Evolutionary conservation across 2,797 vertebrate species (phyloP).

Genomic region (Lepus townsendii): DNA sequence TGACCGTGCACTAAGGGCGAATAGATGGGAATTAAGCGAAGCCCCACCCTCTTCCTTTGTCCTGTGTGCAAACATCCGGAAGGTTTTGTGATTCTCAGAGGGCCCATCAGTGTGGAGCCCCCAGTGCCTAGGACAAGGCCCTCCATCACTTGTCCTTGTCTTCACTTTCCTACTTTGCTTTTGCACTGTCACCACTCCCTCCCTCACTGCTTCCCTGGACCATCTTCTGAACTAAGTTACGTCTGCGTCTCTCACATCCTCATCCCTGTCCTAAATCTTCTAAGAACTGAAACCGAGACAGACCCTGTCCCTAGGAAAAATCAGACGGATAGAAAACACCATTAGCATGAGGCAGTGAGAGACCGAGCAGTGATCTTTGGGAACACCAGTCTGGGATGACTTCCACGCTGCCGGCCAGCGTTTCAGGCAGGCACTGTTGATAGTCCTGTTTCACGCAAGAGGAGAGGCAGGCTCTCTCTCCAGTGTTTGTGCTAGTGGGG

Average conservation of each 20-base stretch:
- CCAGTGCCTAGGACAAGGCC: background rate
- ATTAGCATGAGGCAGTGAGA: background rate
- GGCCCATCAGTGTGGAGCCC: background rate
- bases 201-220: too few species aligned
- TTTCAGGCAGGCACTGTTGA: too few species aligned
- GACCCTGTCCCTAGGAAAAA: too few species aligned
- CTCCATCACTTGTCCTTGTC: background rate
- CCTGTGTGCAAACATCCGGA: background rate
- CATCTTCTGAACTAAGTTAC: background rate
- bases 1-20: background rate
- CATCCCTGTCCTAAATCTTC: background rate
- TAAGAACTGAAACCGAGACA: background rate
- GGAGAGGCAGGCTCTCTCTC: too few species aligned
- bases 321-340: background rate
- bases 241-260: too few species aligned
- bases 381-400: background rate
- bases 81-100: background rate
- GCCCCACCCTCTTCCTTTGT: background rate
- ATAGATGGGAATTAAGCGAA: background rate
- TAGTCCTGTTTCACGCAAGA: background rate
- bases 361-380: too few species aligned
- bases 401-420: background rate
- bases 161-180: background rate
- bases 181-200: background rate
- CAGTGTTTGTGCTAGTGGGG: too few species aligned